Conservation (phyloP, 2,113 vertebrate genomes). For the Seriola quinqueradiata region DNA sequence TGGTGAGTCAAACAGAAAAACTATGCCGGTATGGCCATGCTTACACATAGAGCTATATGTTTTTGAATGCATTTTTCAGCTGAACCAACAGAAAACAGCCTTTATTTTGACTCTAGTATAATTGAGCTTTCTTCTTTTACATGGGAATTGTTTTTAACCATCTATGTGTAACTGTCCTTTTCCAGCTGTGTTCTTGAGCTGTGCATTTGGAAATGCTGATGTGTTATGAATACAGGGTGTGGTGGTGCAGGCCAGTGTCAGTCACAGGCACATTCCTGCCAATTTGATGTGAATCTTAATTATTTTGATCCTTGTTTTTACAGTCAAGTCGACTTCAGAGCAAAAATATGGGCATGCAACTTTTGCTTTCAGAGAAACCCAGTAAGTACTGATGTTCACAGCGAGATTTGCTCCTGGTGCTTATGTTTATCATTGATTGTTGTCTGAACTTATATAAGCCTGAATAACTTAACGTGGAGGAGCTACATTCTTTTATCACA, state of each 20-base stretch:
- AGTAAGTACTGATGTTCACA: slow-evolving; percentile 78
- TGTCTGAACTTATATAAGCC: background rate
- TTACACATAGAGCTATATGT: background rate
- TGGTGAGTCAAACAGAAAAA: slow-evolving; percentile 85
- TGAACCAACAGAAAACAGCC: background rate
- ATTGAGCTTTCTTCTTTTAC: background rate
- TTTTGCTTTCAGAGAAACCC: slow-evolving; percentile 99
- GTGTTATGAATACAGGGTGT: slow-evolving; percentile 24
- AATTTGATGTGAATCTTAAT: background rate
- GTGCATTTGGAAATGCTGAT: slow-evolving; percentile 18
- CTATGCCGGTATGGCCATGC: background rate
- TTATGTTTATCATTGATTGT: background rate
- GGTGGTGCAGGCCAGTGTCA: background rate
- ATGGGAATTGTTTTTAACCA: background rate
- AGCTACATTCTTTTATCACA: slow-evolving; percentile 28
- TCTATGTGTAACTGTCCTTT: background rate
- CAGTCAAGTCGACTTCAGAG: slow-evolving; percentile 97
- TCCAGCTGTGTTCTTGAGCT: background rate
- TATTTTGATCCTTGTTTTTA: slow-evolving; percentile 61
- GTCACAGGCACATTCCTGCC: background rate
- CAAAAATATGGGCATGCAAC: slow-evolving; percentile 99
- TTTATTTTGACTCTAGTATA: background rate
- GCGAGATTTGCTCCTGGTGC: fast-evolving
- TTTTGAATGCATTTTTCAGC: background rate
- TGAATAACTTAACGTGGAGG: background rate